Percentiles rank a stretch among this genome's conserved stretches.
Conservation (phyloP, 2,888 invertebrate species). For the Augiades crinisus region DNA sequence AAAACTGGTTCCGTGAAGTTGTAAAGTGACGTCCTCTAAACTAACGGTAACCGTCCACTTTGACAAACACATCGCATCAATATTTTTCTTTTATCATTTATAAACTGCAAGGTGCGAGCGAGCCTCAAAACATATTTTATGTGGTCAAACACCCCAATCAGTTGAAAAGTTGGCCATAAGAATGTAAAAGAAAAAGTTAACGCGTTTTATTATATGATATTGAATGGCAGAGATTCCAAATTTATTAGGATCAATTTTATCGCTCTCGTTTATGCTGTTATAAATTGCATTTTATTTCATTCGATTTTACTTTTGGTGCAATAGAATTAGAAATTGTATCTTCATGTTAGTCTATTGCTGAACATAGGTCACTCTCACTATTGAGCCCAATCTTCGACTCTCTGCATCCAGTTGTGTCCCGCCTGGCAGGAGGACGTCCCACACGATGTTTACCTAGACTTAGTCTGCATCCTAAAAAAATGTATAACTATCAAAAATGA, state of each 20-base stretch:
- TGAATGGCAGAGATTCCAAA: neutral
- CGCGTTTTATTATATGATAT: neutral
- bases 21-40: conserved; percentile 18
- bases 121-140: conserved; percentile 10
- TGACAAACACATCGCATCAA: conserved; percentile 3
- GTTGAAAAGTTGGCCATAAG: neutral
- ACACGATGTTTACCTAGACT: too few species aligned
- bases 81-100: conserved; percentile 18
- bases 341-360: too few species aligned
- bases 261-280: neutral
- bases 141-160: conserved; percentile 10
- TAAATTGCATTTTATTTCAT: too few species aligned
- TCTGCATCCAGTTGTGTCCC: too few species aligned
- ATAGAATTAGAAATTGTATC: too few species aligned
- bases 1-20: conserved; percentile 5
- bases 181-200: neutral
- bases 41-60: conserved; percentile 19
- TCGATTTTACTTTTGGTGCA: too few species aligned
- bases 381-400: too few species aligned
- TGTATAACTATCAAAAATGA: too few species aligned
- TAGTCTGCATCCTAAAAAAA: too few species aligned
- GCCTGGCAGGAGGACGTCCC: too few species aligned
- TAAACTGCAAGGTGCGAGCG: conserved; percentile 8
- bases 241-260: too few species aligned
- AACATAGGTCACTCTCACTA: too few species aligned